Evolutionary conservation across 2,797 vertebrate species (phyloP).

Genomic region (Falco novaeseelandiae): DNA sequence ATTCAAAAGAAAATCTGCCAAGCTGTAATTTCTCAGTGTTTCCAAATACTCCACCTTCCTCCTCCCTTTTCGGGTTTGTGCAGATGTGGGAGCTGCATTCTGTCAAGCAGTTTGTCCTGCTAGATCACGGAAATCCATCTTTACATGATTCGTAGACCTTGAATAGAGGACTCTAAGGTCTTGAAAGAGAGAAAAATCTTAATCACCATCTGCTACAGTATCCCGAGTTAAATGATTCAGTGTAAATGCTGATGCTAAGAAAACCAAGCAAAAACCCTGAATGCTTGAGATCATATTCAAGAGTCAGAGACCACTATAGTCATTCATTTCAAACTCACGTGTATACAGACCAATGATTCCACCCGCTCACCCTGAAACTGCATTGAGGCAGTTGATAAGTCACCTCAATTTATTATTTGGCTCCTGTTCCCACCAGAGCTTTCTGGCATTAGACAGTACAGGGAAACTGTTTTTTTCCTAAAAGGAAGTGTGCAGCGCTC

Average conservation of each 20-base stretch:
- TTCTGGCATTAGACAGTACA: neutral
- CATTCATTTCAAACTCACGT: neutral
- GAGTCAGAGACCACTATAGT: neutral
- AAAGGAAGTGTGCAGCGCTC: neutral
- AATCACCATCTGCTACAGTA: neutral
- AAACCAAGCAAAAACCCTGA: neutral
- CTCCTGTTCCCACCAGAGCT: neutral
- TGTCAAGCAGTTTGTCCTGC: constrained; percentile 75
- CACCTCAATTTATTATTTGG: neutral
- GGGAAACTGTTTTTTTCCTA: neutral
- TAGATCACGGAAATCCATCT: constrained; percentile 72
- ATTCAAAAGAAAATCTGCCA: constrained; percentile 66
- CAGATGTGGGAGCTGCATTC: constrained; percentile 43
- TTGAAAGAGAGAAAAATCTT: constrained; percentile 66
- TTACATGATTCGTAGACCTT: constrained; percentile 98
- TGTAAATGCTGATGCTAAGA: neutral
- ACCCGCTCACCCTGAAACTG: neutral
- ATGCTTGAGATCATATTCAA: neutral
- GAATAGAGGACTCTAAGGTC: constrained; percentile 97
- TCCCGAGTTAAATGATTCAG: neutral
- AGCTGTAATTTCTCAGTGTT: constrained; percentile 81
- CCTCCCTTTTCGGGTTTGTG: constrained; percentile 60
- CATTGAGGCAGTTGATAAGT: neutral
- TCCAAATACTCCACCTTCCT: constrained; percentile 70
- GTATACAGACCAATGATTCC: neutral